phyloP scores from a whole-genome alignment of 2,888 invertebrate genomes.

The Chymomyza amoena region DNA sequence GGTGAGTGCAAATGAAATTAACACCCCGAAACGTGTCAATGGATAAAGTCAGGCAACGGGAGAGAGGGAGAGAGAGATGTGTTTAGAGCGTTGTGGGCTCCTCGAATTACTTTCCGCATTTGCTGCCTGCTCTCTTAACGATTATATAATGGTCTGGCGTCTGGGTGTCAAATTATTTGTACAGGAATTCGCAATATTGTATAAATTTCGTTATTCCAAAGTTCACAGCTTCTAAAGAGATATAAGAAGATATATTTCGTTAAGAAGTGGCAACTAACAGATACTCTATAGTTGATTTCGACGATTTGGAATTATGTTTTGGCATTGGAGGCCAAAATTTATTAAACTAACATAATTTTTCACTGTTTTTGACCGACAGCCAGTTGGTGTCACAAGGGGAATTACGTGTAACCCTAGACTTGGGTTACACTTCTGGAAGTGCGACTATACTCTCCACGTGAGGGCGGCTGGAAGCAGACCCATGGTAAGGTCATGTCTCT shows the following conservation, averaged over 20 bases:
- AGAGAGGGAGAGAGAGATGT: conserved; percentile 4
- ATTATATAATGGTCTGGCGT: conserved; percentile 42
- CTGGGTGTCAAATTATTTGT: conserved; percentile 56
- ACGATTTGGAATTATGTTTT: no score
- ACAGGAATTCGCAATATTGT: conserved; percentile 67
- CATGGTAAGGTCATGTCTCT: no score
- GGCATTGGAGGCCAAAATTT: no score
- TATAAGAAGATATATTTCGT: no score
- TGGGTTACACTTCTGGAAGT: no score
- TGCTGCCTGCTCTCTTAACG: conserved; percentile 33
- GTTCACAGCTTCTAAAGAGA: not conserved
- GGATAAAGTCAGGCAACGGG: conserved; percentile 43
- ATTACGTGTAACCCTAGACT: no score
- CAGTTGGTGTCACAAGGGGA: no score
- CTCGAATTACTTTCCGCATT: conserved; percentile 55
- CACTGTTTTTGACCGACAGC: no score
- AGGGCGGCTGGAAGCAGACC: no score
- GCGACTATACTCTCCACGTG: no score
- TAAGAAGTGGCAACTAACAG: not conserved
- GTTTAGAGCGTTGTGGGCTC: conserved; percentile 46
- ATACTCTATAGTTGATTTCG: not conserved
- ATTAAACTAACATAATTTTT: no score
- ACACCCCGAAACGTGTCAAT: conserved; percentile 44
- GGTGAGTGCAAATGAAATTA: conserved; percentile 51
- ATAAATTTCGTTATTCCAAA: conserved; percentile 35